Percentiles rank a stretch among this genome's conserved stretches.
Evolutionary conservation across 2,113 vertebrate species (phyloP).

Genomic region (Mixornis gularis): DNA sequence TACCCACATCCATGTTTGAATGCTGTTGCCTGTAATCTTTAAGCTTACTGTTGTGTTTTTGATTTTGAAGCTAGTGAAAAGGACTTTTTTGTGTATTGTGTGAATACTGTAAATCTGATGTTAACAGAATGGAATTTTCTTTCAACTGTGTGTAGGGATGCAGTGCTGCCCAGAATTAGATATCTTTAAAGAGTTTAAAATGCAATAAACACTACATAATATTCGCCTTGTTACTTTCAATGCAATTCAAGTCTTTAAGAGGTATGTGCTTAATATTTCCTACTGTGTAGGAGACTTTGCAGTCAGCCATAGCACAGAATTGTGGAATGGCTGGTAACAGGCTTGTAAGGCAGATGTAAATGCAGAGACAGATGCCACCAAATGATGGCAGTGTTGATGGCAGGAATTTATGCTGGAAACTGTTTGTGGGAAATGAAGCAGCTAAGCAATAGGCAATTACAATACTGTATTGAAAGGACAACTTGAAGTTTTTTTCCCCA

Average conservation of each 20-base stretch:
- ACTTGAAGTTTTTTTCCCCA: conserved; percentile 11
- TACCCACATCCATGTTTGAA: conserved; percentile 99
- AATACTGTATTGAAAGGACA: conserved; percentile 39
- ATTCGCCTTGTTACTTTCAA: conserved; percentile 83
- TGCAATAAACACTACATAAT: conserved; percentile 80
- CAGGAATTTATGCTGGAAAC: conserved; percentile 54
- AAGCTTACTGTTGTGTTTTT: conserved; percentile 87
- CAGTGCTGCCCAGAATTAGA: conserved; percentile 86
- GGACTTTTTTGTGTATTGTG: conserved; percentile 76
- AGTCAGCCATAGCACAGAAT: conserved; percentile 68
- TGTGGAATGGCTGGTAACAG: conserved; percentile 67
- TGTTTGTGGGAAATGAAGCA: conserved; percentile 30
- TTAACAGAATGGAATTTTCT: conserved; percentile 82
- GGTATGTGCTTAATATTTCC: conserved; percentile 85
- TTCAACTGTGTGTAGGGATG: conserved; percentile 83
- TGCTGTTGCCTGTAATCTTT: conserved; percentile 97
- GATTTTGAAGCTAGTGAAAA: conserved; percentile 76
- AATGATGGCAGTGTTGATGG: conserved; percentile 31
- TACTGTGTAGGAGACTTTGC: conserved; percentile 79
- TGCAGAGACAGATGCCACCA: conserved; percentile 51
- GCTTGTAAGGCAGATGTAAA: conserved; percentile 50
- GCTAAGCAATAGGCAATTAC: conserved; percentile 21
- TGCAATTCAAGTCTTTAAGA: conserved; percentile 84
- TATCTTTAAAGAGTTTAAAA: conserved; percentile 82
- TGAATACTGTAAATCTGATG: conserved; percentile 73